Evolutionary conservation across 2,797 vertebrate species (phyloP).

Genomic region (Sebastes hubbsi): DNA sequence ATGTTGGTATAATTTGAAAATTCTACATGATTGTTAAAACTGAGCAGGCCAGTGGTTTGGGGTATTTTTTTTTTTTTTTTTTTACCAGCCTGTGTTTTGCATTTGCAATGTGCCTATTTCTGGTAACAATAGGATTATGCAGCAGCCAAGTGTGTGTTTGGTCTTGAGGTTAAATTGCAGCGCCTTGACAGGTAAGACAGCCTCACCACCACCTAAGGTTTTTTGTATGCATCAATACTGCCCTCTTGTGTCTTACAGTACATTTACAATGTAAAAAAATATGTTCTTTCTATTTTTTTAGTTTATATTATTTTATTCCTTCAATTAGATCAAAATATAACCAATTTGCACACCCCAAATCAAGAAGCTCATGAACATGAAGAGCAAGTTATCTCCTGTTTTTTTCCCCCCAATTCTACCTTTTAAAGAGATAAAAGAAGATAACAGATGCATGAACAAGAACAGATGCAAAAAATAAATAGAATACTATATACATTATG

Average conservation of each 20-base stretch:
- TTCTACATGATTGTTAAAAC: constrained; percentile 34
- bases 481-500: not conserved
- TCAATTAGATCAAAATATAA: not conserved
- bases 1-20: constrained; percentile 41
- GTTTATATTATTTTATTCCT: not conserved
- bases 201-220: not conserved
- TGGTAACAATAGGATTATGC: constrained; percentile 34
- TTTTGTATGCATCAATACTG: constrained; percentile 76
- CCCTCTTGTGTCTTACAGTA: constrained; percentile 73
- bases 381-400: too few species aligned
- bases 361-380: too few species aligned
- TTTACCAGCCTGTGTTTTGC: constrained; percentile 14
- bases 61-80: not conserved
- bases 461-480: not conserved
- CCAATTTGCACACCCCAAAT: not conserved
- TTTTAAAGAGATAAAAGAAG: not conserved
- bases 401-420: too few species aligned
- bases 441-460: not conserved
- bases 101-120: constrained; percentile 19
- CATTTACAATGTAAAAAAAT: not conserved
- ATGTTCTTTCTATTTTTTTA: not conserved
- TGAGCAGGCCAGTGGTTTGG: constrained; percentile 11
- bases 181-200: not conserved
- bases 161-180: constrained; percentile 29
- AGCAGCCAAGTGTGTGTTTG: constrained; percentile 38